phyloP scores from a whole-genome alignment of 2,888 invertebrate species.

The Odontocerum albicorne region DNA sequence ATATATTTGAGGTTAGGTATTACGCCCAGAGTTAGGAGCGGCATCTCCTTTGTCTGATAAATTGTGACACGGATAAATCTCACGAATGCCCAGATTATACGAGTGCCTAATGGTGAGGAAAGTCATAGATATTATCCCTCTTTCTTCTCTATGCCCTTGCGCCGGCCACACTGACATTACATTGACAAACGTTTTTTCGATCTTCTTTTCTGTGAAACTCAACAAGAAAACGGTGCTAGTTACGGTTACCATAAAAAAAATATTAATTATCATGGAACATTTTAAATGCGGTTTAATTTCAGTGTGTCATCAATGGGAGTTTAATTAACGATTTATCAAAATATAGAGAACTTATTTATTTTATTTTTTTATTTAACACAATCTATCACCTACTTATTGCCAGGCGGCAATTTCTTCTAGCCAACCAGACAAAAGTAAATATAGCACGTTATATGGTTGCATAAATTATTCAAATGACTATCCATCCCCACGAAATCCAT shows the following conservation, averaged over 20 bases:
- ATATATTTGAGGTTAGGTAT: too few species aligned
- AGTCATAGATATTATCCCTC: constrained; percentile 35
- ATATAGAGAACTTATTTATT: too few species aligned
- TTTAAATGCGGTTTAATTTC: neutral
- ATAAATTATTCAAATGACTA: too few species aligned
- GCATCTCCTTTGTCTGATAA: constrained; percentile 14
- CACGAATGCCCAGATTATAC: constrained; percentile 26
- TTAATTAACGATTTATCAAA: too few species aligned
- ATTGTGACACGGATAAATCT: constrained; percentile 28
- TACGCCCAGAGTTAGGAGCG: constrained; percentile 1
- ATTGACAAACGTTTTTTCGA: constrained; percentile 25
- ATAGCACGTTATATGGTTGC: too few species aligned
- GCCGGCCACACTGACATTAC: constrained; percentile 3
- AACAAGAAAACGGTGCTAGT: neutral
- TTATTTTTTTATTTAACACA: too few species aligned
- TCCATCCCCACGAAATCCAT: too few species aligned
- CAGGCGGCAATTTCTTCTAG: too few species aligned
- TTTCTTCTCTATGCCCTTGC: too few species aligned
- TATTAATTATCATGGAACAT: neutral
- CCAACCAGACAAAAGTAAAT: too few species aligned
- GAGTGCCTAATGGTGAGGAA: constrained; percentile 35
- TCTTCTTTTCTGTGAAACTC: constrained; percentile 18
- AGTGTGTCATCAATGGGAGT: too few species aligned
- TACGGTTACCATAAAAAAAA: constrained; percentile 9
- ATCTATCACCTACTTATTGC: too few species aligned